Conservation (phyloP, 1,140 invertebrate genomes). For the Venturia canescens region DNA sequence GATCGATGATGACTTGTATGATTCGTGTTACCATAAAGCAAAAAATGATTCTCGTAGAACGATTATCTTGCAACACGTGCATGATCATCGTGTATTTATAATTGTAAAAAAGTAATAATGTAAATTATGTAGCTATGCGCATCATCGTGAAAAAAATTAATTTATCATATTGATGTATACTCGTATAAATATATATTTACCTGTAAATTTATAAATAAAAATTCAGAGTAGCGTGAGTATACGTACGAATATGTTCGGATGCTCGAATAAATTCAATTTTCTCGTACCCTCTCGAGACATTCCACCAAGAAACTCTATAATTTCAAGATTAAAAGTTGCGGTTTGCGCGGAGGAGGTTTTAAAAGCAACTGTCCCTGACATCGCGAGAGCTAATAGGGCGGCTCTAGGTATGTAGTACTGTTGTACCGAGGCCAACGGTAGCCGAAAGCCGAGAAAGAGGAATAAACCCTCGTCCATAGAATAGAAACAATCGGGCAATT, state of each 20-base stretch:
- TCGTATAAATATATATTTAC: too few species aligned
- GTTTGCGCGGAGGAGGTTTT: slow-evolving; percentile 17
- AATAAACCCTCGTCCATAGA: neutral
- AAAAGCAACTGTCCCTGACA: slow-evolving; percentile 58
- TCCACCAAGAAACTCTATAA: neutral
- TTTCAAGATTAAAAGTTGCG: slow-evolving; percentile 29
- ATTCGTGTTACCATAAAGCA: neutral
- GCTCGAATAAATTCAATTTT: too few species aligned
- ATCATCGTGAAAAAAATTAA: neutral
- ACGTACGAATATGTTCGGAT: too few species aligned
- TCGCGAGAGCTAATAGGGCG: slow-evolving; percentile 25
- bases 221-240: too few species aligned
- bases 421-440: neutral
- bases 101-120: slow-evolving; percentile 40
- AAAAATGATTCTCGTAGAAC: neutral
- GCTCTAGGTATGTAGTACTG: slow-evolving; percentile 6
- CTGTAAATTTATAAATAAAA: too few species aligned
- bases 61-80: neutral
- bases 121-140: slow-evolving; percentile 30
- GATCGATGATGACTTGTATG: neutral
- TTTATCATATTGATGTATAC: neutral
- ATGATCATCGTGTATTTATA: slow-evolving; percentile 23
- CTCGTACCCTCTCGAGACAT: too few species aligned
- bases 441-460: slow-evolving; percentile 28
- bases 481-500: slow-evolving; percentile 58